Percentiles rank a stretch among this genome's conserved stretches.
Conservation (phyloP, 2,113 vertebrate genomes). For the Sinosuthora webbiana region DNA sequence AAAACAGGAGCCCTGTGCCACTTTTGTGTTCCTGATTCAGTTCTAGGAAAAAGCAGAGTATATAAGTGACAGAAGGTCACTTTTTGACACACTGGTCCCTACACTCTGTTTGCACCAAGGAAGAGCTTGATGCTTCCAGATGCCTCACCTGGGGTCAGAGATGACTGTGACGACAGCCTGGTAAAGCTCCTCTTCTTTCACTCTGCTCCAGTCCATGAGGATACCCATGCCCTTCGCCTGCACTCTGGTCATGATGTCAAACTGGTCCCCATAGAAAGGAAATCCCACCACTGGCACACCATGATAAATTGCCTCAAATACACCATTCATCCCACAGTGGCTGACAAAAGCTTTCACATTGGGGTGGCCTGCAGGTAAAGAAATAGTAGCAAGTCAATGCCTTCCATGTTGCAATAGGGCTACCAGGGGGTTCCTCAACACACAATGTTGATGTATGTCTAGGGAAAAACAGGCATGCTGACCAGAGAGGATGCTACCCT, state of each 20-base stretch:
- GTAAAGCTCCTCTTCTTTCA: slow-evolving; percentile 61
- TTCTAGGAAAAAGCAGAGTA: background rate
- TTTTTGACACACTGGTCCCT: background rate
- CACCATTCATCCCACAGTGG: slow-evolving; percentile 68
- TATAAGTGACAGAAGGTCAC: background rate
- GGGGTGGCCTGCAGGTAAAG: slow-evolving; percentile 53
- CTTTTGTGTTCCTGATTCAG: background rate
- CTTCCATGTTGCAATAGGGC: background rate
- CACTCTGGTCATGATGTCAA: slow-evolving; percentile 71
- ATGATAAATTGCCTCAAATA: slow-evolving; percentile 70
- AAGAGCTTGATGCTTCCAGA: background rate
- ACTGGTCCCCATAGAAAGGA: slow-evolving; percentile 73
- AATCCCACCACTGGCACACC: slow-evolving; percentile 72
- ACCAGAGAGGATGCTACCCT: background rate
- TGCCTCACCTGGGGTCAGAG: slow-evolving; percentile 58
- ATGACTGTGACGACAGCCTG: slow-evolving; percentile 39
- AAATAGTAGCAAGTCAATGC: background rate
- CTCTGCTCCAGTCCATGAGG: slow-evolving; percentile 62
- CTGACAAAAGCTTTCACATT: slow-evolving; percentile 65
- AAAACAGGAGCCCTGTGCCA: background rate
- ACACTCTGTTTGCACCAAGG: too few species aligned
- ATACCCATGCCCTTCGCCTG: slow-evolving; percentile 70
- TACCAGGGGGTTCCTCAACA: background rate
- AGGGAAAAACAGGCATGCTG: background rate
- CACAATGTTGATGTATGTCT: accelerated